phyloP scores from a whole-genome alignment of 2,888 invertebrate species.

The Calameuta pallipes region DNA sequence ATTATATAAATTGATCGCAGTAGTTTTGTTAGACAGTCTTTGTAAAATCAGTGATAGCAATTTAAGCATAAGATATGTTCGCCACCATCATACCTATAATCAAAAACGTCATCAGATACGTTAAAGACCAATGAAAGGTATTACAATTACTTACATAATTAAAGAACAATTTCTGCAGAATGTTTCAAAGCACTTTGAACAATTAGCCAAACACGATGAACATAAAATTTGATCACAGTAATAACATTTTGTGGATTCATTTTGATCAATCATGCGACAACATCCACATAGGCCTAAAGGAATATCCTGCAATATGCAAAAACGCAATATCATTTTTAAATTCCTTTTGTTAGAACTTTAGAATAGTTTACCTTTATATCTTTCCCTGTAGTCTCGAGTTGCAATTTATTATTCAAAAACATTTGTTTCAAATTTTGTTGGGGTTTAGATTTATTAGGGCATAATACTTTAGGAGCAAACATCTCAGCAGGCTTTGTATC shows the following conservation, averaged over 20 bases:
- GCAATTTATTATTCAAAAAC: slow-evolving; percentile 44
- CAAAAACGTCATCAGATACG: neutral
- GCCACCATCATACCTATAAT: slow-evolving; percentile 48
- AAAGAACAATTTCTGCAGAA: slow-evolving; percentile 53
- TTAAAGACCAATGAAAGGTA: neutral
- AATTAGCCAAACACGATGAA: slow-evolving; percentile 40
- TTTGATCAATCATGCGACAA: slow-evolving; percentile 37
- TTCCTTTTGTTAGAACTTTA: neutral
- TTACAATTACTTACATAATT: slow-evolving; percentile 44
- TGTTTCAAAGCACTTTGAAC: slow-evolving; percentile 41
- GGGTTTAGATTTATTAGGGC: slow-evolving; percentile 2
- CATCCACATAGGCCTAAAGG: slow-evolving; percentile 40
- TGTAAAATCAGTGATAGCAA: slow-evolving; percentile 43
- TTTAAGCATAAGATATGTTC: slow-evolving; percentile 47
- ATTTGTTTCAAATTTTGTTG: slow-evolving; percentile 44
- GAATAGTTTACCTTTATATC: slow-evolving; percentile 35
- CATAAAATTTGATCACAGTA: slow-evolving; percentile 53
- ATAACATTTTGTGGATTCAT: slow-evolving; percentile 39
- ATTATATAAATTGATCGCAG: slow-evolving; percentile 10
- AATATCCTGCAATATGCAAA: slow-evolving; percentile 27
- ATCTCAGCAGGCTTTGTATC: slow-evolving; percentile 23
- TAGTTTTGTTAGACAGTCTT: slow-evolving; percentile 2
- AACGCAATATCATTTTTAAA: slow-evolving; percentile 3
- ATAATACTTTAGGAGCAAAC: slow-evolving; percentile 4
- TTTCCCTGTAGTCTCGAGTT: slow-evolving; percentile 37